Conservation (phyloP, 1,140 invertebrate genomes). For the Drosophila triauraria region DNA sequence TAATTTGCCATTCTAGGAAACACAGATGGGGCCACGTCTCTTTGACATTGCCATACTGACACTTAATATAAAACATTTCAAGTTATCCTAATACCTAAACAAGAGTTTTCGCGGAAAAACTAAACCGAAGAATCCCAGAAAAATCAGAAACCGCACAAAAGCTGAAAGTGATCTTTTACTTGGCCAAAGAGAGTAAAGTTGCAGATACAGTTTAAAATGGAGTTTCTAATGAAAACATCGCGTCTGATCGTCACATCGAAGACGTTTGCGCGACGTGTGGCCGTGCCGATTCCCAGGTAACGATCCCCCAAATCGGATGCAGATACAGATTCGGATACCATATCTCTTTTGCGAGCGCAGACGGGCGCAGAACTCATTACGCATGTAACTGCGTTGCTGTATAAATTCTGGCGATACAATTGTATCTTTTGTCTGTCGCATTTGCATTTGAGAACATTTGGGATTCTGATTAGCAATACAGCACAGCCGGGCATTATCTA, state of each 20-base stretch:
- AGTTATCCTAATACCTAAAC: constrained; percentile 50
- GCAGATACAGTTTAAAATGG: constrained; percentile 63
- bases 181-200: constrained; percentile 11
- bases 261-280: constrained; percentile 79
- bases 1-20: constrained; percentile 68
- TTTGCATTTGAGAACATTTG: constrained; percentile 68
- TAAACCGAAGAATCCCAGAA: constrained; percentile 35
- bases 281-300: constrained; percentile 84
- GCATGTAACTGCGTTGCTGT: constrained; percentile 76
- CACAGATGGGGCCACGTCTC: constrained; percentile 74
- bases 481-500: constrained; percentile 48
- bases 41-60: constrained; percentile 83
- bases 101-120: constrained; percentile 23
- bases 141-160: constrained; percentile 2
- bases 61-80: constrained; percentile 74
- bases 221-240: constrained; percentile 84
- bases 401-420: constrained; percentile 55
- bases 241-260: constrained; percentile 79
- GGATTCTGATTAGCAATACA: constrained; percentile 63
- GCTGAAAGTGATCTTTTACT: constrained; percentile 27
- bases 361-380: constrained; percentile 61
- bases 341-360: constrained; percentile 27
- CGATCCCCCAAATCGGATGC: constrained; percentile 22
- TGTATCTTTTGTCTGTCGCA: constrained; percentile 50
- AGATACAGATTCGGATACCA: constrained; percentile 52